Evolutionary conservation across 2,113 vertebrate species (phyloP).

Genomic region (Cryptotis parvus): DNA sequence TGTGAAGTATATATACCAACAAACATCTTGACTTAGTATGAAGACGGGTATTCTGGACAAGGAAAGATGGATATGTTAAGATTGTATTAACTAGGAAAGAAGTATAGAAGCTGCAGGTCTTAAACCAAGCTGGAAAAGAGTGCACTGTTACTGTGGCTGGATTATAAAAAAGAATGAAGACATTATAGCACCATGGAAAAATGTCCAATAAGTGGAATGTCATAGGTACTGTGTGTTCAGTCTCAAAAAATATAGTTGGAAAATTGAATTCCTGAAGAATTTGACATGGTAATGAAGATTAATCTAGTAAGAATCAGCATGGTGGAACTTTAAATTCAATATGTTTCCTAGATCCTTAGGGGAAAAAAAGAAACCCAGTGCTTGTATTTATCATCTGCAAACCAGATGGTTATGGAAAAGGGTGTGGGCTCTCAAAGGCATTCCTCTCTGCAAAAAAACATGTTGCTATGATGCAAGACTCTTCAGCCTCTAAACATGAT

Average conservation of each 20-base stretch:
- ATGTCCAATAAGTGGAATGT: background rate
- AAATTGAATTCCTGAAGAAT: slow-evolving; percentile 39
- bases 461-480: slow-evolving; percentile 46
- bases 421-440: slow-evolving; percentile 41
- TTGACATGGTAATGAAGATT: slow-evolving; percentile 57
- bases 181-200: background rate
- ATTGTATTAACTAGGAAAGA: background rate
- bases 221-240: background rate
- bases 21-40: background rate
- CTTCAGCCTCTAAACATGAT: background rate
- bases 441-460: slow-evolving; percentile 59
- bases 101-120: background rate
- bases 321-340: slow-evolving; percentile 30
- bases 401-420: slow-evolving; percentile 70
- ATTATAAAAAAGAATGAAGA: slow-evolving; percentile 10
- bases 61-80: background rate
- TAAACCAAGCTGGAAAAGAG: background rate
- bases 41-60: background rate
- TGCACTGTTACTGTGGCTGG: background rate
- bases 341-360: slow-evolving; percentile 40
- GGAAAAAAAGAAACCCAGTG: background rate
- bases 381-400: slow-evolving; percentile 73
- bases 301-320: slow-evolving; percentile 26
- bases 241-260: slow-evolving; percentile 7
- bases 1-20: background rate